Percentiles rank a stretch among this genome's conserved stretches.
These are phyloP conservation scores for Drosophila percnosoma DNA, from an alignment of 2,888 invertebrate species.

Conservation along the genomic window DNA sequence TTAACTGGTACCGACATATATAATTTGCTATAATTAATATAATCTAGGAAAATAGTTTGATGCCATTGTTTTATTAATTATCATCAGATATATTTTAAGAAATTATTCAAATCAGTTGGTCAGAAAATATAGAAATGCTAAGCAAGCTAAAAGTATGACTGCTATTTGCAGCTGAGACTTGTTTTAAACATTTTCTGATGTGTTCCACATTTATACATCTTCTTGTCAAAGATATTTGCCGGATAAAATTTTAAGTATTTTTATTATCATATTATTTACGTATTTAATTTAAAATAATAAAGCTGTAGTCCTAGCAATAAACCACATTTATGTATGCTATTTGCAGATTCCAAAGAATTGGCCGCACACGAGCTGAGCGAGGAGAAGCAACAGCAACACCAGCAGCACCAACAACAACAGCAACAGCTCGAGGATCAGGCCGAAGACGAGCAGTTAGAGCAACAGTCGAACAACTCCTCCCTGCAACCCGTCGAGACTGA, in stretches of 20 bases:
- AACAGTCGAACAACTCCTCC: constrained; percentile 31
- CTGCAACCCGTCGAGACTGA: constrained; percentile 55
- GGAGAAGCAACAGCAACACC: constrained; percentile 56
- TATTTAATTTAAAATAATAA: neutral
- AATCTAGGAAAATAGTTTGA: neutral
- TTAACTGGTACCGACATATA: constrained; percentile 2
- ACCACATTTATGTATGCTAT: neutral
- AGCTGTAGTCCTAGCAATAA: neutral
- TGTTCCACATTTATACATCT: neutral
- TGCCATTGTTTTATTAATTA: neutral
- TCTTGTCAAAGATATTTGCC: neutral
- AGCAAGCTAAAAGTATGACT: neutral
- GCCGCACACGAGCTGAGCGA: constrained; percentile 79
- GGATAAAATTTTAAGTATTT: neutral
- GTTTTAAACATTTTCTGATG: neutral
- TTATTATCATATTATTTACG: neutral
- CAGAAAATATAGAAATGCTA: neutral
- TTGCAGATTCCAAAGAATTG: constrained; percentile 84
- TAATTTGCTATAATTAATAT: neutral
- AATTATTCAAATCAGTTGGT: neutral
- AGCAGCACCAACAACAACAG: constrained; percentile 55
- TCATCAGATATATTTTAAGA: neutral
- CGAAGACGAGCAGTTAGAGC: constrained; percentile 49
- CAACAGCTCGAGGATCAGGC: constrained; percentile 52
- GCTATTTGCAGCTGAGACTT: neutral